A percentile compares a stretch with the other conserved stretches of the same genome.
Evolutionary conservation across 2,888 invertebrate genomes (phyloP).

Genomic region (Drosophila longiperda): DNA sequence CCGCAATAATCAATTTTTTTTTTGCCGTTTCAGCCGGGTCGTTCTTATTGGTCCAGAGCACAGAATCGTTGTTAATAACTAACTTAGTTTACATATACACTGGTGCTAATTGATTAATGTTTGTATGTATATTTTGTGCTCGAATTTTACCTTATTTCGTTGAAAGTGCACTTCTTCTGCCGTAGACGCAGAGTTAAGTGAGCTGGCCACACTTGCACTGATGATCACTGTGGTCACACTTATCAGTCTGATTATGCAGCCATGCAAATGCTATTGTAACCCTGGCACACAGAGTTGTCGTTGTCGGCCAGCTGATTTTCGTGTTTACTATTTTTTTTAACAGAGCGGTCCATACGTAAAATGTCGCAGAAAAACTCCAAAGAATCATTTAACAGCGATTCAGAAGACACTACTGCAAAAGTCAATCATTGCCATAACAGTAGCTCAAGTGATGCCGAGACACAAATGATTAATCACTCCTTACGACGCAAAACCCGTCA

Average conservation of each 20-base stretch:
- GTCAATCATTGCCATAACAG: conserved; percentile 11
- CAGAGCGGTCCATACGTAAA: conserved; percentile 10
- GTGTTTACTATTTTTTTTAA: conserved; percentile 9
- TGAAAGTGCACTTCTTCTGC: conserved; percentile 73
- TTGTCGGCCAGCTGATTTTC: conserved; percentile 41
- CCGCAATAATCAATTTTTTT: conserved; percentile 76
- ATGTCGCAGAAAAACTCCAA: conserved; percentile 44
- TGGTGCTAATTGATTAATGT: conserved; percentile 56
- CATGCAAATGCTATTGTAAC: conserved; percentile 3
- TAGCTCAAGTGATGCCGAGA: conserved; percentile 46
- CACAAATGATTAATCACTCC: conserved; percentile 44
- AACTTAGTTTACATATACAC: conserved; percentile 14
- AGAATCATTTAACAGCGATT: not conserved
- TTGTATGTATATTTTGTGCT: conserved; percentile 45
- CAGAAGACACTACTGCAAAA: not conserved
- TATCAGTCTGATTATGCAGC: conserved; percentile 7
- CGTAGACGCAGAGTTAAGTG: conserved; percentile 44
- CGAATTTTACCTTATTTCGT: conserved; percentile 77
- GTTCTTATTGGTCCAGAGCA: conserved; percentile 21
- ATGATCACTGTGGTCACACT: conserved; percentile 18
- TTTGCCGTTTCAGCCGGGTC: conserved; percentile 20
- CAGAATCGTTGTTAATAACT: conserved; percentile 20
- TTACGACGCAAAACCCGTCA: conserved; percentile 40
- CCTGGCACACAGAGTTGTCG: conserved; percentile 27
- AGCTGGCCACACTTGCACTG: conserved; percentile 42